Percentiles rank a stretch among this genome's conserved stretches.
Conservation (phyloP, 2,888 invertebrate species). For the Drosophila ustulata region DNA sequence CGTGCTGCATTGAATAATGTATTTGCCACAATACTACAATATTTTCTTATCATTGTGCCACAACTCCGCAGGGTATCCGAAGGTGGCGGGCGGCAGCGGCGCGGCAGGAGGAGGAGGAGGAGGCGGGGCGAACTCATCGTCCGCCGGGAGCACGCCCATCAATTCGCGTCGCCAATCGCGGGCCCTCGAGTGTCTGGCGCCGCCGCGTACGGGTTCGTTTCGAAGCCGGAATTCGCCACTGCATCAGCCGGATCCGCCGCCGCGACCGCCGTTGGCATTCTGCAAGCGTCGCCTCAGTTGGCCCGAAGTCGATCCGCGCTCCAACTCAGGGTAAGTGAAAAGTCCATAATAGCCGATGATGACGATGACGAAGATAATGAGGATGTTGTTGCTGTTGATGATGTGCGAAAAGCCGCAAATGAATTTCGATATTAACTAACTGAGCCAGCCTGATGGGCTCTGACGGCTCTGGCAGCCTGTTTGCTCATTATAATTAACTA, state of each 20-base stretch:
- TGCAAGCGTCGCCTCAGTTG: slow-evolving; percentile 92
- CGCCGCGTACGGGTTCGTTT: slow-evolving; percentile 87
- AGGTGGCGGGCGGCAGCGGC: slow-evolving; percentile 88
- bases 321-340: slow-evolving; percentile 91
- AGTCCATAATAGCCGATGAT: background rate
- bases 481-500: slow-evolving; percentile 61
- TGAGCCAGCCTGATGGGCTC: slow-evolving; percentile 8
- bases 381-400: slow-evolving; percentile 65
- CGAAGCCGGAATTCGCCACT: slow-evolving; percentile 85
- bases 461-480: slow-evolving; percentile 27
- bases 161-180: slow-evolving; percentile 86
- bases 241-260: slow-evolving; percentile 85
- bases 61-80: slow-evolving; percentile 87
- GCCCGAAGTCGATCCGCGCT: slow-evolving; percentile 94
- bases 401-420: slow-evolving; percentile 58
- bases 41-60: background rate
- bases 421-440: slow-evolving; percentile 47
- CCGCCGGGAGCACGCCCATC: slow-evolving; percentile 75
- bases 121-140: slow-evolving; percentile 85
- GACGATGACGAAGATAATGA: slow-evolving; percentile 45
- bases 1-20: background rate
- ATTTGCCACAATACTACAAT: background rate
- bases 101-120: slow-evolving; percentile 86
- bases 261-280: slow-evolving; percentile 90
- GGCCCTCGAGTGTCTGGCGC: slow-evolving; percentile 88